Evolutionary conservation across 2,797 vertebrate genomes (phyloP), one percentile per base, ranked within the genome.

Genomic region (Phaenicophaeus curvirostris): DNA sequence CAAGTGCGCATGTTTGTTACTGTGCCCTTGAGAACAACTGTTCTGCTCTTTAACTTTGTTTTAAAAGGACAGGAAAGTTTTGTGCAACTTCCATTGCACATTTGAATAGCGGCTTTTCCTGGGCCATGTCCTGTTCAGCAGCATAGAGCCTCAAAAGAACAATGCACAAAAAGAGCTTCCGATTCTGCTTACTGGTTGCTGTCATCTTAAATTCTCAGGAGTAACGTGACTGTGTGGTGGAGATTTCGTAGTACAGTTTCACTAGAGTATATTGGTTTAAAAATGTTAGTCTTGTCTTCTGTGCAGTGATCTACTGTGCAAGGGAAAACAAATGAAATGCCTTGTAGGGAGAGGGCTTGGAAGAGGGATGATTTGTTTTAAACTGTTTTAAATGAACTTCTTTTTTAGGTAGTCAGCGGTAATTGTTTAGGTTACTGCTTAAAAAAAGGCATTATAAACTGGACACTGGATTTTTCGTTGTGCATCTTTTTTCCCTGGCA

Each of bases 1-100:
- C 24, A 51, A 81, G 39, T 8, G 30, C 28, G 6, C 6, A 0
- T 61, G 46, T 83, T 80, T 94, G 71, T 89, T 71, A 57, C 39
- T 2, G 48, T 69, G 55, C 72, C 79, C 46, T n/a, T 42, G 54
- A 84, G 73, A 79, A 11, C 57, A 77, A 54, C 41, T 89, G 58
- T 66, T 94, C 51, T 84, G 54, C 66, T 74, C 80, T 94, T 90
- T 69, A 51, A 67, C 80, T 94, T 88, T 39, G 59, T 86, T 94
- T 86, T 59, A 53, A 84, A 86, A 84, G 74, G 80, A 86, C 2
- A 2, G 68, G 77, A 68, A 88, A 76, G 58, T 59, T 96, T 14
- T 33, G 42, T 69, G 48, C 51, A 35, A 4, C 72, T 89, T 94
- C 31, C 6, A 9, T 46, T 72, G 78, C 79, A 31, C 15, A 9